Conservation (phyloP, 2,797 vertebrate genomes). For the Sternarchorhynchus goeldii region DNA sequence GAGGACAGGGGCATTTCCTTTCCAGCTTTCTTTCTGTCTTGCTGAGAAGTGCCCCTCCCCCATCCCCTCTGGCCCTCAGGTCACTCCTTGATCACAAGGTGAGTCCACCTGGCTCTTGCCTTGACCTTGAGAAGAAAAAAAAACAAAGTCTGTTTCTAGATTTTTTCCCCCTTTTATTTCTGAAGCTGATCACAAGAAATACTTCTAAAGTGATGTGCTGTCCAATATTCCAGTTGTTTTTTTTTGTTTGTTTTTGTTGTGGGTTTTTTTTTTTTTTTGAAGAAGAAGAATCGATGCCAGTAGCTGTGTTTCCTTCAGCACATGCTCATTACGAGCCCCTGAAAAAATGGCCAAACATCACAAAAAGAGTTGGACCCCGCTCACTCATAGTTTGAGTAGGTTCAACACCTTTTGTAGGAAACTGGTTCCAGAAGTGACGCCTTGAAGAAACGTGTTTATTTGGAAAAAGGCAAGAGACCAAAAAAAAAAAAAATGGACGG, state of each 20-base stretch:
- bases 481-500: background rate
- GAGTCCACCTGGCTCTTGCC: background rate
- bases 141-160: too few relatives aligned
- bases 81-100: constrained; percentile 10
- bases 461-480: too few relatives aligned
- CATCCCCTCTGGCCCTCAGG: background rate
- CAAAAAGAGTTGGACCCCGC: background rate
- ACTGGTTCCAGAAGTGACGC: background rate
- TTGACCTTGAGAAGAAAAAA: background rate
- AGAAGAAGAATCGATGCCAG: background rate
- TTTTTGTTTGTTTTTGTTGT: too few relatives aligned
- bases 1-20: background rate
- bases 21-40: background rate
- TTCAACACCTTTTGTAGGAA: background rate
- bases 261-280: background rate
- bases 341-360: background rate
- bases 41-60: background rate
- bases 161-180: background rate
- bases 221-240: background rate
- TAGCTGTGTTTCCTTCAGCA: background rate
- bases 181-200: too few relatives aligned
- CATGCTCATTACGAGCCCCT: too few relatives aligned
- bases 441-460: background rate
- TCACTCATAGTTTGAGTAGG: background rate
- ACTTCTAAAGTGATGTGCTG: background rate